phyloP scores from a whole-genome alignment of 2,113 vertebrate species.

The Lontra canadensis region DNA sequence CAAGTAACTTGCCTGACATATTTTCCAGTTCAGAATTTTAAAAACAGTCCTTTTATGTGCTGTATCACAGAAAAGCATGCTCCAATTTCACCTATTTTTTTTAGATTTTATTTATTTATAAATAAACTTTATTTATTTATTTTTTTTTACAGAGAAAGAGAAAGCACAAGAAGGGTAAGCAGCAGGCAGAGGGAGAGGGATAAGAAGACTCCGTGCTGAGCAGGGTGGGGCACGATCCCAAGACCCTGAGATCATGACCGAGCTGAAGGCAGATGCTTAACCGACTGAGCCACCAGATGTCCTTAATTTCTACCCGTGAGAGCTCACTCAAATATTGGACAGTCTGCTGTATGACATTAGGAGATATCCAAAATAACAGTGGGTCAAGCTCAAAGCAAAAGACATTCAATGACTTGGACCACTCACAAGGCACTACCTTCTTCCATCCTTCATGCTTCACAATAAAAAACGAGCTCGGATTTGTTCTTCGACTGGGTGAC shows the following conservation, averaged over 20 bases:
- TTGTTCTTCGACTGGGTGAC: neutral
- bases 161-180: too few species aligned
- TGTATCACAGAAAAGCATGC: neutral
- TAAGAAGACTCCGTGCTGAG: too few species aligned
- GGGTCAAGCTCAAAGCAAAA: neutral
- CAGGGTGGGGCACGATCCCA: too few species aligned
- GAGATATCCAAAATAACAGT: neutral
- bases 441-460: neutral
- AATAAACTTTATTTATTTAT: too few species aligned
- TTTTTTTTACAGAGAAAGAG: too few species aligned
- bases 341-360: neutral
- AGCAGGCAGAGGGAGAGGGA: too few species aligned
- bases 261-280: too few species aligned
- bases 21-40: conserved; percentile 7
- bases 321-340: neutral
- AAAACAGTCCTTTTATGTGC: neutral
- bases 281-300: too few species aligned
- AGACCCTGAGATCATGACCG: too few species aligned
- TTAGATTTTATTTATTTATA: too few species aligned
- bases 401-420: neutral
- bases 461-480: neutral
- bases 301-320: neutral
- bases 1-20: neutral
- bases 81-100: neutral
- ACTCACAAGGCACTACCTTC: conserved; percentile 19